Percentiles rank a stretch among this genome's conserved stretches.
These are phyloP conservation scores for Dioctria rufipes DNA, from an alignment of 2,888 invertebrate genomes.

Conservation along the genomic window DNA sequence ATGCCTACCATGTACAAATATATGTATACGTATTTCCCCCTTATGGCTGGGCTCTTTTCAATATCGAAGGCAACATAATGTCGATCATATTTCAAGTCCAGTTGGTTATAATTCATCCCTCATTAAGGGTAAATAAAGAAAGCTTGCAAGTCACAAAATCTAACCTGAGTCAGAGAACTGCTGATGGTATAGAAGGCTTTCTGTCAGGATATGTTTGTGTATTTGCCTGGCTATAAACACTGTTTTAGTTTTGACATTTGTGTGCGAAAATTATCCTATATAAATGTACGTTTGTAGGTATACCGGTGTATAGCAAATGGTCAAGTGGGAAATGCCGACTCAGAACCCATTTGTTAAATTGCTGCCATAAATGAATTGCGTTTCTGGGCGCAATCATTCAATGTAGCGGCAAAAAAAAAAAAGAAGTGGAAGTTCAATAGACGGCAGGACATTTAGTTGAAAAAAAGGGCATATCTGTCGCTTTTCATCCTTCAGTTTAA, in stretches of 20 bases:
- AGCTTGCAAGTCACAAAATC: not conserved
- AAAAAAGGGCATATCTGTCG: not conserved
- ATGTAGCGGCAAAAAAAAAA: not conserved
- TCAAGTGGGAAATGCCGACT: constrained; percentile 37
- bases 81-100: constrained; percentile 14
- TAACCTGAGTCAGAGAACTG: not conserved
- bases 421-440: not conserved
- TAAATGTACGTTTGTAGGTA: not conserved
- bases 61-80: constrained; percentile 3
- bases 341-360: constrained; percentile 48
- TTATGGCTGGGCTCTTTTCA: not conserved
- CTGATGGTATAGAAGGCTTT: no score
- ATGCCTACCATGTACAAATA: no score
- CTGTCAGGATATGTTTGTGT: not conserved
- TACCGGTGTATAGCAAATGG: not conserved
- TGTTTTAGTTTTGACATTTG: not conserved
- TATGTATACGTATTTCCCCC: no score
- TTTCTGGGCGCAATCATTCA: not conserved
- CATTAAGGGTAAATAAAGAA: not conserved
- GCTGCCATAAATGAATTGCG: constrained; percentile 52
- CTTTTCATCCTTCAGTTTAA: not conserved
- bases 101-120: constrained; percentile 34
- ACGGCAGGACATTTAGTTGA: not conserved
- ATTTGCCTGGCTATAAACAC: no score
- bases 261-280: not conserved